Percentiles rank a stretch among this genome's conserved stretches.
These are phyloP conservation scores for Solenopsis fugax DNA, from an alignment of 1,140 invertebrate genomes.

Conservation along the genomic window DNA sequence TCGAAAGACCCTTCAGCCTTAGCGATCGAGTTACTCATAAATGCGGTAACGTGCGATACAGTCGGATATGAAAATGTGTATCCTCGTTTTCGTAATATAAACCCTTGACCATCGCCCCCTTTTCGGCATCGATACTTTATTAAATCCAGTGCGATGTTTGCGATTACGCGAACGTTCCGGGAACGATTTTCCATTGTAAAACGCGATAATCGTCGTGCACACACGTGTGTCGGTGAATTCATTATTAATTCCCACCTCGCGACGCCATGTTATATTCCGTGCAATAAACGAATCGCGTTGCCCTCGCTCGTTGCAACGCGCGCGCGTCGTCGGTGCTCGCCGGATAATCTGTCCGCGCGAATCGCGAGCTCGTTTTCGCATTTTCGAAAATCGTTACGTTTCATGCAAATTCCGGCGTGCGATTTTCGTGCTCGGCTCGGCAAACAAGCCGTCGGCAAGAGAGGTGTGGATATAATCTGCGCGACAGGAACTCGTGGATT, in stretches of 20 bases:
- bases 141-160: slow-evolving; percentile 65
- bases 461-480: slow-evolving; percentile 57
- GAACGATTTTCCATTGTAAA: slow-evolving; percentile 72
- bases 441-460: slow-evolving; percentile 27
- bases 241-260: slow-evolving; percentile 71
- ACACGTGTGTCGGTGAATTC: slow-evolving; percentile 38
- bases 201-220: slow-evolving; percentile 66
- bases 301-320: neutral
- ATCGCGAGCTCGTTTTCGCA: neutral
- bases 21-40: neutral
- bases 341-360: slow-evolving; percentile 58
- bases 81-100: slow-evolving; percentile 5
- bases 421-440: slow-evolving; percentile 61
- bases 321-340: neutral
- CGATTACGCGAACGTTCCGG: slow-evolving; percentile 58
- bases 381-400: slow-evolving; percentile 68
- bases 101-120: neutral
- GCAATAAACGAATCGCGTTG: slow-evolving; percentile 70
- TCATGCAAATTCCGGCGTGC: slow-evolving; percentile 41
- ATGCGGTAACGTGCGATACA: neutral
- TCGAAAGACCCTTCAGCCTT: slow-evolving; percentile 10
- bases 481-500: slow-evolving; percentile 53
- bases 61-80: neutral
- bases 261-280: slow-evolving; percentile 70
- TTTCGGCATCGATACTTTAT: slow-evolving; percentile 58